phyloP scores from a whole-genome alignment of 1,140 invertebrate genomes.

The Phortica variegata region DNA sequence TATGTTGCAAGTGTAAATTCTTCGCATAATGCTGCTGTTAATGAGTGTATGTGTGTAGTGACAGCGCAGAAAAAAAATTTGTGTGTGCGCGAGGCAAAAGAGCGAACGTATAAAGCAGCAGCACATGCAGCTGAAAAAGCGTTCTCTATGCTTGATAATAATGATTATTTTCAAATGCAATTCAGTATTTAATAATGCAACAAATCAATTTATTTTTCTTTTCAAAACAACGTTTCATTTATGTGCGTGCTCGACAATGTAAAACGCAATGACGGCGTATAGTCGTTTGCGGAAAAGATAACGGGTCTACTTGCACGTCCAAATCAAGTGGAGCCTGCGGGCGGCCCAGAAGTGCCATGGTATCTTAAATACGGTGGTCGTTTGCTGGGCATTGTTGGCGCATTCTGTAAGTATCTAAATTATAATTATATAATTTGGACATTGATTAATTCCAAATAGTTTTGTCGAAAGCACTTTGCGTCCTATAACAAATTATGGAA shows the following conservation, averaged over 20 bases:
- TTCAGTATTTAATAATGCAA: no score
- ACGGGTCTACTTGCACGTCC: slow-evolving; percentile 73
- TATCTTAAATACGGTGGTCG: slow-evolving; percentile 85
- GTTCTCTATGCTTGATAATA: no score
- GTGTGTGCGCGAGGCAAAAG: slow-evolving; percentile 6
- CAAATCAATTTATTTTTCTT: no score
- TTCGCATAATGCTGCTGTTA: no score
- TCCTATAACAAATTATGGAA: slow-evolving; percentile 16
- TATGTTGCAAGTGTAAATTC: no score
- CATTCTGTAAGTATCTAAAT: slow-evolving; percentile 68
- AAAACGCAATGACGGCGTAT: no score
- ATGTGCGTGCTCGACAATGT: no score
- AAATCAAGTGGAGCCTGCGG: slow-evolving; percentile 65
- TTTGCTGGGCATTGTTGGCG: slow-evolving; percentile 79
- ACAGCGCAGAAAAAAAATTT: no score
- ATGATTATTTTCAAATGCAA: no score
- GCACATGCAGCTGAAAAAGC: no score
- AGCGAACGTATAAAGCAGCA: no score
- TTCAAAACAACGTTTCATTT: no score
- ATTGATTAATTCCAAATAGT: slow-evolving; percentile 1
- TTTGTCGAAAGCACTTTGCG: slow-evolving; percentile 4
- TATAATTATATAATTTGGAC: background rate
- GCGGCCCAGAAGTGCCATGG: slow-evolving; percentile 82
- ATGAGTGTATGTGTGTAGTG: slow-evolving; percentile 6
- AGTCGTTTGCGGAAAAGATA: slow-evolving; percentile 79